These are phyloP conservation scores for Tiliacea aurago DNA, from an alignment of 2,888 invertebrate species.

Conservation along the genomic window DNA sequence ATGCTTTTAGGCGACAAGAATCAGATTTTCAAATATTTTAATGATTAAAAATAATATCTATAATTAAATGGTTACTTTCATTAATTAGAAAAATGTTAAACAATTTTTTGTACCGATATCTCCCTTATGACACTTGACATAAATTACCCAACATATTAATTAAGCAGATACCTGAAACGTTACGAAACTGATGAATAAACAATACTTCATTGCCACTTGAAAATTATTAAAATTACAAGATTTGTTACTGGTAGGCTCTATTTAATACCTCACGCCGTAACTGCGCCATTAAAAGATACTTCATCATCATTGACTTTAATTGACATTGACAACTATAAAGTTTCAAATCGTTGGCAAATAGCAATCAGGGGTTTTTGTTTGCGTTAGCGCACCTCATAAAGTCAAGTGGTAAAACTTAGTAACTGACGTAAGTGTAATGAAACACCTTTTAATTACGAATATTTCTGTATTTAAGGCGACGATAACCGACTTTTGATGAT, in stretches of 20 bases:
- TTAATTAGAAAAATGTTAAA: conserved; percentile 19
- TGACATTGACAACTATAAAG: conserved; percentile 71
- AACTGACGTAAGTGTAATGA: too few species aligned
- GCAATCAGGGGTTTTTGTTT: conserved; percentile 56
- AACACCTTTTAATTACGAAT: too few species aligned
- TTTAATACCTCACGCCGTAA: conserved; percentile 44
- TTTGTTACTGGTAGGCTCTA: conserved; percentile 34
- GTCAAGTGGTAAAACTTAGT: conserved; percentile 21
- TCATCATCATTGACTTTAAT: conserved; percentile 76
- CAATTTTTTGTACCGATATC: neutral
- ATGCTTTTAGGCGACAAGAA: neutral
- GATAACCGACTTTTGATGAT: too few species aligned
- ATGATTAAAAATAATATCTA: neutral
- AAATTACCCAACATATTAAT: conserved; percentile 10
- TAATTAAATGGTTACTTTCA: conserved; percentile 5
- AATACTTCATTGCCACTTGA: conserved; percentile 36
- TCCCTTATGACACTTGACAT: conserved; percentile 21
- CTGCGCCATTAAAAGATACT: conserved; percentile 64
- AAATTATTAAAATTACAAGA: conserved; percentile 34
- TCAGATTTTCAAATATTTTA: neutral
- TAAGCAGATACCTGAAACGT: conserved; percentile 6
- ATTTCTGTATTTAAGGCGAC: too few species aligned
- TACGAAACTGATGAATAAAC: conserved; percentile 35
- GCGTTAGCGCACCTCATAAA: conserved; percentile 40
- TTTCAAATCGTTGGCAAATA: conserved; percentile 64